phyloP scores from a whole-genome alignment of 2,888 invertebrate genomes.

The Lepidonotus clava region DNA sequence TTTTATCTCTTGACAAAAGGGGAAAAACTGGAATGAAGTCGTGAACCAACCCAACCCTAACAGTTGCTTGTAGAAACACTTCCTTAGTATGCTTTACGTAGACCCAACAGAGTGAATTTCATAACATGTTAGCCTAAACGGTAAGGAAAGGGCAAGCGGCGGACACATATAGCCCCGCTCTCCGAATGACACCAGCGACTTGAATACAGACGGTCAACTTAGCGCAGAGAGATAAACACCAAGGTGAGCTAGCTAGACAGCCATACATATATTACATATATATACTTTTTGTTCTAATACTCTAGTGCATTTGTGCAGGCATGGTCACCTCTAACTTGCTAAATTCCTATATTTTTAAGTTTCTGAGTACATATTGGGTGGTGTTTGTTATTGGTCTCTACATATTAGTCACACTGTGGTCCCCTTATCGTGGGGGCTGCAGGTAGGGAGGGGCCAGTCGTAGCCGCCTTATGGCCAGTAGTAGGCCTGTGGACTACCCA shows the following conservation, averaged over 20 bases:
- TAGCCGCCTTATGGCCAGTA: constrained; percentile 8
- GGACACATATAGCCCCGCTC: neutral
- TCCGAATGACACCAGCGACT: constrained; percentile 27
- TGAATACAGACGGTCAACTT: constrained; percentile 1
- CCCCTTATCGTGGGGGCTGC: constrained; percentile 24
- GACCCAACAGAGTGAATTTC: constrained; percentile 6
- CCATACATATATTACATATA: constrained; percentile 44
- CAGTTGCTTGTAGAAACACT: constrained; percentile 10
- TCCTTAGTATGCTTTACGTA: neutral
- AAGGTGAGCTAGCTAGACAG: constrained; percentile 35
- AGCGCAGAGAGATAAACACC: neutral
- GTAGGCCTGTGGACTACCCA: constrained; percentile 25
- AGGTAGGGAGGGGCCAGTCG: constrained; percentile 30
- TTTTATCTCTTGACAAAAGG: neutral
- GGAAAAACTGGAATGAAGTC: neutral
- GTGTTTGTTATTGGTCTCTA: constrained; percentile 45
- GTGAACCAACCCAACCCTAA: neutral
- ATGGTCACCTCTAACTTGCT: constrained; percentile 53
- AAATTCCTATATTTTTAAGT: constrained; percentile 47
- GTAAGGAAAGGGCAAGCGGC: constrained; percentile 2
- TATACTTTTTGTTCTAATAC: constrained; percentile 37
- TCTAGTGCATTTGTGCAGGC: constrained; percentile 54
- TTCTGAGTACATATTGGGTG: constrained; percentile 42
- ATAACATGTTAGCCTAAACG: neutral
- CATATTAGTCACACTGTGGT: constrained; percentile 29